Base-by-base conservation (phyloP, 1,140 invertebrate genomes). In the Diploscapter pachys region DNA sequence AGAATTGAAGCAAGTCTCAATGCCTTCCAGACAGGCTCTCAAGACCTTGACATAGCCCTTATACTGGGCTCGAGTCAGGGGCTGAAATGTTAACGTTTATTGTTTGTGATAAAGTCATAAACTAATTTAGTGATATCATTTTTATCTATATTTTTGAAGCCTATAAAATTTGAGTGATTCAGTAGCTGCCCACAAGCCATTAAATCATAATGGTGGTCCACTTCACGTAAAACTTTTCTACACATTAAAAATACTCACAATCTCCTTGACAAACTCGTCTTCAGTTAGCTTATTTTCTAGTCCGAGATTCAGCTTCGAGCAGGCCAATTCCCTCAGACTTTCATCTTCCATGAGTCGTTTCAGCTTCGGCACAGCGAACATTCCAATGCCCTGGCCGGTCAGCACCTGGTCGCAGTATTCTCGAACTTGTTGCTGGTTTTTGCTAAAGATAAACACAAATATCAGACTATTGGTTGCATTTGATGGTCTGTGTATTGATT, bases 261-360 rank as follows among this genome's bases (percentile, higher is more conserved):
- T 93, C 89, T 99, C 96, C 85, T 97, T 95, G 65, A 99, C 93
- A 85, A 96, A 94, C 88, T 96, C 93, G 86, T 96, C 93, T 3
- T 89, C 88, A 72, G 95, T 94, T 59, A 97, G 92, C 87, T 96
- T 97, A 79, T 91, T 91, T 81, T 95, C 94, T 31, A 98, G 89
- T 74, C 94, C 95, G 79, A 92, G 92, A 86, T 99, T 99, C 5
- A 99, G 88, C 84, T 96, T 94, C 66, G 92, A 93, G 2, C 98
- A 90, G 6, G 98, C 92, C 86, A 99, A 91, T 85, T 95, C 96
- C 53, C 97, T 89, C 88, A 98, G 96, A 71, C 93, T 97, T 88
- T 99, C 97, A 87, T 99, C 96, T 87, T 99, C 96, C 93, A 99
- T 96, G 4, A 99, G 87, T 85, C 96, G 96, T 83, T 94, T 95